Evolutionary conservation across 2,113 vertebrate species (phyloP), one percentile per base, ranked within the genome.

Genomic region (Coracopsis vasa): DNA sequence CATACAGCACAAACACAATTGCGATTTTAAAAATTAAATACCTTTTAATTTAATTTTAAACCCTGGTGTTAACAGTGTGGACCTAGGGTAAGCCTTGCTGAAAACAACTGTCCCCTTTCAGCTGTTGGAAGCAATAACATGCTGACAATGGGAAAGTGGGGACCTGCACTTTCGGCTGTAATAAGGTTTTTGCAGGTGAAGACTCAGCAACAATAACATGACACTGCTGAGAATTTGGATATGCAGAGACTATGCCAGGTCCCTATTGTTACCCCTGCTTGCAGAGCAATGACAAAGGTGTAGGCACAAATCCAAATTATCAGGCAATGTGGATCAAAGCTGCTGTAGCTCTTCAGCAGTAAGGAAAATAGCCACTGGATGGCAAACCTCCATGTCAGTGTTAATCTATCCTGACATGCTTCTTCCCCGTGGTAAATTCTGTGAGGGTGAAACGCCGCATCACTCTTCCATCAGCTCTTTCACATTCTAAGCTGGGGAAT

Each of bases 21-120:
- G 39, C 0, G 0, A 35, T 60, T 73, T 27, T 0, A 33, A 80
- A 61, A 62, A 65, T 37, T 0, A 78, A 73, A 60, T 80, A 19
- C 6, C 24, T 95, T 70, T 54, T 51, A 54, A 41, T 64, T 67
- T 54, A 19, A 42, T 61, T 83, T 42, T 7, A 85, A 91, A 24
- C 15, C 27, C 10, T 1, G 2, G n/a, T 77, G 21, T 33, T 80
- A 61, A 33, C 21, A 44, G n/a, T 58, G 48, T 70, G 45, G 48
- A 90, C 21, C 8, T 44, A 56, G 56, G 78, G 75, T 41, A 31
- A 77, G 29, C 21, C 44, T 88, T 4, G 1, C 72, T 60, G 48
- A 37, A 83, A 86, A 88, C 12, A 3, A 3, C 58, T 20, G 5
- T 7, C 50, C 5, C 20, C 8, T 21, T 74, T 58, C 60, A 20